Base-by-base conservation (phyloP, 2,888 invertebrate genomes). In the Mesoligia furuncula region DNA sequence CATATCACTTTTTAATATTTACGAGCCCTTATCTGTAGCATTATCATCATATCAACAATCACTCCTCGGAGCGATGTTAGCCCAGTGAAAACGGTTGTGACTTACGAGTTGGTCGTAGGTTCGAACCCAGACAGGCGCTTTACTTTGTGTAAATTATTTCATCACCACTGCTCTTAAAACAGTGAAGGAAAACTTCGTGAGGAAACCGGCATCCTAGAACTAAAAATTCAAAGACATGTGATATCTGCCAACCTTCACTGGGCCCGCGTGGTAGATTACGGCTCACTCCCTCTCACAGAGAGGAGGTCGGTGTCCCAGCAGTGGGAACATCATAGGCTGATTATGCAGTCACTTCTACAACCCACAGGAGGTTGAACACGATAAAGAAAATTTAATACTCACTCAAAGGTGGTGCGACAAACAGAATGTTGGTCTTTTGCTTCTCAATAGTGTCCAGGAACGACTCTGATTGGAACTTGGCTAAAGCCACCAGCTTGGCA, bases 391-490 rank as follows among this genome's bases (percentile, higher is more conserved):
- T 62, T 20, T 15, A 20, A 66, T 75, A 88, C 96, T 96, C 93
- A 98, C 98, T 95, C 61, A 99, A 97, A 20, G 99, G 99, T 9
- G 99, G 99, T 11, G 98, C 99, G 4, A 98, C 91, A 89, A 98
- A 98, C 45, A 98, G 87, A 17, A 97, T 72, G 77, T 97, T 97
- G 0, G 97, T 97, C 92, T 97, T 97, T 84, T 98, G 95, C 51
- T 98, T 97, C 82, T 97, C 96, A 68, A 99, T 88, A 0, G 97
- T 94, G 13, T 97, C 95, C 20, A 98, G 93, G 87, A 97, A 98
- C 8, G 93, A 90, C 0, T 98, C 97, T 0, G 98, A 98, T 36
- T 98, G 97, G 91, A 99, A 98, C 92, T 97, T 98, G 0, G 98
- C 97, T 78, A 98, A 85, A 0, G 98, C 98, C 31, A 98, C 97